These are phyloP conservation scores for Natator depressus DNA, from an alignment of 2,113 vertebrate species.

Conservation along the genomic window DNA sequence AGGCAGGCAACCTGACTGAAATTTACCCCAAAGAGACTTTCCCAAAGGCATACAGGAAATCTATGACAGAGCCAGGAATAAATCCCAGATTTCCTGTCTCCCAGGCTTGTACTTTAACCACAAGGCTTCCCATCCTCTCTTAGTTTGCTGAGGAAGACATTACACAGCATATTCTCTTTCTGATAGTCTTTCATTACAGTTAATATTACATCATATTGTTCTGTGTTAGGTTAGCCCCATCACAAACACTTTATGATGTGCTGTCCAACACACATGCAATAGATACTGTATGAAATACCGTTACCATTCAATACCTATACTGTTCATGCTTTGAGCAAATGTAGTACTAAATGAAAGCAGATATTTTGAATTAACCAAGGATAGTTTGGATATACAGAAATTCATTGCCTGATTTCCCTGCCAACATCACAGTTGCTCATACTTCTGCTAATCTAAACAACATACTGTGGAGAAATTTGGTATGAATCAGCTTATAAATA, in stretches of 20 bases:
- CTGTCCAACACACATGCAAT: neutral
- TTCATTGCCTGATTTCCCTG: neutral
- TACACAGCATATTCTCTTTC: slow-evolving; percentile 6
- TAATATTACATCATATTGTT: neutral
- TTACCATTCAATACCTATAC: neutral
- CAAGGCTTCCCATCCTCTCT: neutral
- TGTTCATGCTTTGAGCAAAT: neutral
- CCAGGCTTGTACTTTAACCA: slow-evolving; percentile 32
- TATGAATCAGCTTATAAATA: neutral
- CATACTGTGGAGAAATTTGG: slow-evolving; percentile 9
- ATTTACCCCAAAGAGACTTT: slow-evolving; percentile 44
- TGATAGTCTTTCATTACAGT: neutral
- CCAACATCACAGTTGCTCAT: neutral
- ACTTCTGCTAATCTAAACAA: slow-evolving; percentile 13
- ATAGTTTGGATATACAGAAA: slow-evolving; percentile 10
- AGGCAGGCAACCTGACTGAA: slow-evolving; percentile 6
- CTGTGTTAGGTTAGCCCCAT: neutral
- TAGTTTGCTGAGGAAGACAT: neutral
- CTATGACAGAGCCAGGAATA: slow-evolving; percentile 65
- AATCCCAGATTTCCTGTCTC: slow-evolving; percentile 70
- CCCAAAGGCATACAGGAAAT: slow-evolving; percentile 65
- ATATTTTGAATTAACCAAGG: neutral
- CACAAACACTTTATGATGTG: neutral
- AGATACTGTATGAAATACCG: neutral
- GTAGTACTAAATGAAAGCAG: neutral